phyloP scores from a whole-genome alignment of 1,140 invertebrate genomes.

The Bicyclus anynana region DNA sequence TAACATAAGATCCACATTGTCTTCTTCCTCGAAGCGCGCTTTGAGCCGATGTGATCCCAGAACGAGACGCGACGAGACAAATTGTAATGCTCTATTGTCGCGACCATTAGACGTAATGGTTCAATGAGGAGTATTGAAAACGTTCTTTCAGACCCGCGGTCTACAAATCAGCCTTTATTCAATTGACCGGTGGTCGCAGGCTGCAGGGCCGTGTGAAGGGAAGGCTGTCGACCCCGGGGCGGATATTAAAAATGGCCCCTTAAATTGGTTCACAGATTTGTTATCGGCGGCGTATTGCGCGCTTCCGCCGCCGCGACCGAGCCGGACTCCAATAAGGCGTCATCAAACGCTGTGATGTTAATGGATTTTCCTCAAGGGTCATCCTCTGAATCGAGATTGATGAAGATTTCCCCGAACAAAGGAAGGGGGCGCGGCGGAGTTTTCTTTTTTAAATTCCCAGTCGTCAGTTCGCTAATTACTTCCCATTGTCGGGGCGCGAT shows the following conservation, averaged over 20 bases:
- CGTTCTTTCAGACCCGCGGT: slow-evolving; percentile 57
- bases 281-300: slow-evolving; percentile 56
- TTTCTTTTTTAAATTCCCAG: slow-evolving; percentile 40
- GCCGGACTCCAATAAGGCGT: slow-evolving; percentile 44
- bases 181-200: slow-evolving; percentile 56
- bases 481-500: slow-evolving; percentile 53
- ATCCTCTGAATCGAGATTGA: slow-evolving; percentile 39
- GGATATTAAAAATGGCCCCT: slow-evolving; percentile 70
- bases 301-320: slow-evolving; percentile 48
- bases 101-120: slow-evolving; percentile 67
- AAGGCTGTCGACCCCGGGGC: slow-evolving; percentile 59
- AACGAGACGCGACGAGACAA: slow-evolving; percentile 51
- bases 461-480: slow-evolving; percentile 53
- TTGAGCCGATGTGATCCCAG: slow-evolving; percentile 31
- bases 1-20: slow-evolving; percentile 51
- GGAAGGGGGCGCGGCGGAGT: slow-evolving; percentile 28
- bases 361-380: slow-evolving; percentile 45
- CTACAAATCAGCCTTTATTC: slow-evolving; percentile 64
- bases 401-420: slow-evolving; percentile 41
- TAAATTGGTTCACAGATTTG: slow-evolving; percentile 62
- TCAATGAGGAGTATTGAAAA: slow-evolving; percentile 72
- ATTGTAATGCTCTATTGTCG: slow-evolving; percentile 72
- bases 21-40: slow-evolving; percentile 24
- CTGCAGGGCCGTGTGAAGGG: slow-evolving; percentile 56
- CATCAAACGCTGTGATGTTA: slow-evolving; percentile 40